A percentile compares a stretch with the other conserved stretches of the same genome.
Evolutionary conservation across 2,888 invertebrate genomes (phyloP).

Genomic region (Petrolisthes cinctipes): DNA sequence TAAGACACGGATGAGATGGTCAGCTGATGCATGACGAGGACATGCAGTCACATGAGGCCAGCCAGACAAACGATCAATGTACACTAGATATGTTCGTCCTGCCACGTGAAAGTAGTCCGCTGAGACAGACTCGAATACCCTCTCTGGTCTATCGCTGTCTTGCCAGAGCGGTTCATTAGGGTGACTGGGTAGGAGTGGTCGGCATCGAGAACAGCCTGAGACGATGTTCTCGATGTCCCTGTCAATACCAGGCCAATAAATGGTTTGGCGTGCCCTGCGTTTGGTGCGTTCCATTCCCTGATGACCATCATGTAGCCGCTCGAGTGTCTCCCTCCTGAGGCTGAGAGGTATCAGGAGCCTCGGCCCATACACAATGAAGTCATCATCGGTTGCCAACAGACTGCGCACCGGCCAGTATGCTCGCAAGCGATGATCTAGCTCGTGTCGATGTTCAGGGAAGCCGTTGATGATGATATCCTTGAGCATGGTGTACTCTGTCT

Average conservation of each 20-base stretch:
- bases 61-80: constrained; percentile 31
- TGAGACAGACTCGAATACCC: constrained; percentile 32
- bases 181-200: background rate
- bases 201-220: background rate
- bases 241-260: constrained; percentile 63
- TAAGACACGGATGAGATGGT: too few relatives aligned
- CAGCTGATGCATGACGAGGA: constrained; percentile 5
- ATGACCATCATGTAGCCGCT: background rate
- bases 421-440: background rate
- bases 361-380: background rate
- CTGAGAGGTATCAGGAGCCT: background rate
- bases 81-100: constrained; percentile 22
- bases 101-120: constrained; percentile 33
- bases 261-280: constrained; percentile 38
- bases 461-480: constrained; percentile 11
- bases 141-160: constrained; percentile 11
- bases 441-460: background rate
- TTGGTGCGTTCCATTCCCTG: constrained; percentile 51
- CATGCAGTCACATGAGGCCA: constrained; percentile 14
- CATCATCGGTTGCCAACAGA: constrained; percentile 7
- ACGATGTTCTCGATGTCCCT: constrained; percentile 47
- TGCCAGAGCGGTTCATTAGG: constrained; percentile 22
- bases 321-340: constrained; percentile 11
- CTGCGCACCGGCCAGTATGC: constrained; percentile 15
- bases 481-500: background rate